Percentiles rank a stretch among this genome's conserved stretches.
Conservation (phyloP, 2,888 invertebrate species). For the Coelopa pilipes region DNA sequence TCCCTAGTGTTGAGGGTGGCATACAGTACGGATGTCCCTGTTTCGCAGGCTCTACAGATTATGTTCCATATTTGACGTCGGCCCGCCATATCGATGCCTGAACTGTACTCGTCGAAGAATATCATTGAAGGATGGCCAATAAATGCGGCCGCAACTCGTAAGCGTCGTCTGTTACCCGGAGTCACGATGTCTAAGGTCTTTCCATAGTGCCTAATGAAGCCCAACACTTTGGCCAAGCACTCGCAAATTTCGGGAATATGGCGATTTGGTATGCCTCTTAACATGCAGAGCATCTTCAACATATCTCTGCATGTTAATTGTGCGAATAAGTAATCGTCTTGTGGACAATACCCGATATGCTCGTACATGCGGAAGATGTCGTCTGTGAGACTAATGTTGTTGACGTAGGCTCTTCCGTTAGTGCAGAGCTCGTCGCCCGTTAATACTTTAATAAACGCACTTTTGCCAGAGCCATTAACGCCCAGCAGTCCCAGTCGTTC, state of each 20-base stretch:
- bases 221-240: constrained; percentile 68
- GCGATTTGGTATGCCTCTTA: constrained; percentile 70
- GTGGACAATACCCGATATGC: constrained; percentile 78
- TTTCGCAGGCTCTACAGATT: constrained; percentile 51
- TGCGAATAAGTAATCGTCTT: constrained; percentile 77
- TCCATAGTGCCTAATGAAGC: constrained; percentile 72
- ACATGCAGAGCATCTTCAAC: constrained; percentile 72
- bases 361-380: constrained; percentile 71
- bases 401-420: constrained; percentile 76
- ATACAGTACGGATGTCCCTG: constrained; percentile 1
- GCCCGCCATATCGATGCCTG: constrained; percentile 67
- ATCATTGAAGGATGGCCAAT: constrained; percentile 76
- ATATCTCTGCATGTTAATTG: constrained; percentile 78
- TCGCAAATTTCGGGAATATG: constrained; percentile 56
- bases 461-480: constrained; percentile 88
- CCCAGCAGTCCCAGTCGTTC: constrained; percentile 86
- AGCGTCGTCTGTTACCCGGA: constrained; percentile 79
- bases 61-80: constrained; percentile 83
- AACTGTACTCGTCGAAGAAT: constrained; percentile 75
- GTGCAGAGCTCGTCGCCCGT: constrained; percentile 82
- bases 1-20: constrained; percentile 78
- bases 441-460: constrained; percentile 88
- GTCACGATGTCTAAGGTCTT: constrained; percentile 73
- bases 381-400: constrained; percentile 69
- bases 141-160: constrained; percentile 77